Conservation (phyloP, 2,888 invertebrate genomes). For the Orthonevra nobilis region DNA sequence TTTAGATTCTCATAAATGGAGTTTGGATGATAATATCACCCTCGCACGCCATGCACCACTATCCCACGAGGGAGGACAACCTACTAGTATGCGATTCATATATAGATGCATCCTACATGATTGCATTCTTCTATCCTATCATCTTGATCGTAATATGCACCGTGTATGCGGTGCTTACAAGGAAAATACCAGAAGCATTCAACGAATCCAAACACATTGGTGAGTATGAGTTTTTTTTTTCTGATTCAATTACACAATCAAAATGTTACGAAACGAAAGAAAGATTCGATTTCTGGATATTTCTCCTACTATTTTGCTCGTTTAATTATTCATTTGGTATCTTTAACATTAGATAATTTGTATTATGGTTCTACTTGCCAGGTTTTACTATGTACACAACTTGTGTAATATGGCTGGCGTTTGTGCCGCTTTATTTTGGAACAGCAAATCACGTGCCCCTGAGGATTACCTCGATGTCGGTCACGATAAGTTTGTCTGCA, state of each 20-base stretch:
- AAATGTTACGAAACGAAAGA: no score
- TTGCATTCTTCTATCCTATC: slow-evolving; percentile 96
- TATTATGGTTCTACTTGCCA: no score
- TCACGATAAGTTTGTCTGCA: slow-evolving; percentile 96
- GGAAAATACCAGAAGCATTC: slow-evolving; percentile 99
- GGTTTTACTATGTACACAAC: slow-evolving; percentile 99
- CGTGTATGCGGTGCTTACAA: slow-evolving; percentile 95
- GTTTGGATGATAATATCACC: slow-evolving; percentile 96
- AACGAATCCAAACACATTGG: slow-evolving; percentile 99
- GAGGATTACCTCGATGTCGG: slow-evolving; percentile 96
- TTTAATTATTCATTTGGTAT: no score
- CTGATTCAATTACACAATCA: no score
- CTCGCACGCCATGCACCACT: slow-evolving; percentile 93
- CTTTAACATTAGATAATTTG: no score
- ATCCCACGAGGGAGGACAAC: slow-evolving; percentile 95
- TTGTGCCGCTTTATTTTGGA: slow-evolving; percentile 98
- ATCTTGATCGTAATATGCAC: slow-evolving; percentile 95
- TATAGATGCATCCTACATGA: slow-evolving; percentile 95
- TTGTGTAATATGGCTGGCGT: slow-evolving; percentile 98
- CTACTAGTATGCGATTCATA: slow-evolving; percentile 95
- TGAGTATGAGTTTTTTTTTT: slow-evolving; percentile 80
- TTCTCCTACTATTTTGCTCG: no score
- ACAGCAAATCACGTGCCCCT: slow-evolving; percentile 95
- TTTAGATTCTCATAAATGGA: slow-evolving; percentile 92
- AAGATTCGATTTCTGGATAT: no score